Evolutionary conservation across 2,113 vertebrate species (phyloP).

Genomic region (Melanocharis versteri): DNA sequence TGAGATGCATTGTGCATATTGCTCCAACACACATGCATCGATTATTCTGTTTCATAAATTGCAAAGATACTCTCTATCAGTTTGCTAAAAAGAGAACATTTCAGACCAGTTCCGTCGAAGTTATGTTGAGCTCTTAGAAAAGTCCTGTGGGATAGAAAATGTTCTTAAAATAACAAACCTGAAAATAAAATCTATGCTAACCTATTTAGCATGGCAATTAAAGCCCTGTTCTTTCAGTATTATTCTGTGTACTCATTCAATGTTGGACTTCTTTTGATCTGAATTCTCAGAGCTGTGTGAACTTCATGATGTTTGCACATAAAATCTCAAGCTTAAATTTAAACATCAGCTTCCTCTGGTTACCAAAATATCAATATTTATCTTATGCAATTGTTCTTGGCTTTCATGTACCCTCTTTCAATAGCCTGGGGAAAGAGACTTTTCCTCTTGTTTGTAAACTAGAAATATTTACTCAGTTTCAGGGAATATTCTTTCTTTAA

Average conservation of each 20-base stretch:
- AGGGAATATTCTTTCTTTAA: background rate
- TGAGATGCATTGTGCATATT: background rate
- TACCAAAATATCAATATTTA: conserved; percentile 20
- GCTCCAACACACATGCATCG: background rate
- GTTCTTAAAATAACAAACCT: background rate
- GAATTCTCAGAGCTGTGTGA: background rate
- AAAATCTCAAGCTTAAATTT: background rate
- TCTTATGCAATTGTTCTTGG: conserved; percentile 4
- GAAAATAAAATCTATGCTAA: background rate
- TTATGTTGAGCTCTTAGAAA: background rate
- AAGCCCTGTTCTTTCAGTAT: background rate
- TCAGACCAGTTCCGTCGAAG: background rate
- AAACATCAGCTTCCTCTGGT: background rate
- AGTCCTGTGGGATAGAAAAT: background rate
- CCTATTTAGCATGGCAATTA: background rate
- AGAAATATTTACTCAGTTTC: conserved; percentile 1
- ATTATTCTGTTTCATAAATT: background rate
- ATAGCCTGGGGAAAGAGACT: background rate
- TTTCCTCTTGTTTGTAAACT: conserved; percentile 40
- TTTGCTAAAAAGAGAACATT: background rate
- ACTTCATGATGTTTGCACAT: background rate
- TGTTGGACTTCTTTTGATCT: conserved; percentile 8
- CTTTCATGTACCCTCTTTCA: conserved; percentile 14
- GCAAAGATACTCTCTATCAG: background rate
- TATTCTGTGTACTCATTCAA: background rate